phyloP scores from a whole-genome alignment of 2,113 vertebrate genomes.

The Pteropus alecto region DNA sequence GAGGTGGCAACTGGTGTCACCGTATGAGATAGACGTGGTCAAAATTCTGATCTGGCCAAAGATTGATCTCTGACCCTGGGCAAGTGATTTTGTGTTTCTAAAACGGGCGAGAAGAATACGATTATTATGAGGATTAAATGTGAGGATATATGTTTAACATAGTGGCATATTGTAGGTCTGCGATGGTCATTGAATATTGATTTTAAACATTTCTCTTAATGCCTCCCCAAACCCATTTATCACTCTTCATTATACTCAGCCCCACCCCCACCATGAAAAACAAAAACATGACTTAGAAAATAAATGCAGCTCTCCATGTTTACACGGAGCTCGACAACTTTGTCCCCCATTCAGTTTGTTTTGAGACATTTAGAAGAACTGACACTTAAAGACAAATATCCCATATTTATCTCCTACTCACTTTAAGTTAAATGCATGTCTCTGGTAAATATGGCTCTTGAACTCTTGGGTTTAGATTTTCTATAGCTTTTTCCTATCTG shows the following conservation, averaged over 20 bases:
- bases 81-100: neutral
- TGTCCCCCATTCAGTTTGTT: no score
- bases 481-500: neutral
- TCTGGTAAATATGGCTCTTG: neutral
- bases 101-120: neutral
- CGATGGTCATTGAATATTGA: neutral
- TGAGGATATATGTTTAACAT: neutral
- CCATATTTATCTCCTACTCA: neutral
- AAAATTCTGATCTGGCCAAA: neutral
- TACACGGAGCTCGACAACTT: neutral
- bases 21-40: neutral
- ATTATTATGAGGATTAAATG: neutral
- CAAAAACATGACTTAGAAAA: neutral
- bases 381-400: neutral
- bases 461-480: neutral
- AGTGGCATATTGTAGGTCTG: neutral
- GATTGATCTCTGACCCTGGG: neutral
- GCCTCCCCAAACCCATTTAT: neutral
- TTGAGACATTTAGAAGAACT: neutral
- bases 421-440: neutral
- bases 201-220: neutral
- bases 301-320: neutral
- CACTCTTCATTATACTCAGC: neutral
- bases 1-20: neutral
- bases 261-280: neutral